Percentiles rank a stretch among this genome's conserved stretches.
phyloP scores from a whole-genome alignment of 2,797 vertebrate genomes.

The Melanotaenia pygmaea region DNA sequence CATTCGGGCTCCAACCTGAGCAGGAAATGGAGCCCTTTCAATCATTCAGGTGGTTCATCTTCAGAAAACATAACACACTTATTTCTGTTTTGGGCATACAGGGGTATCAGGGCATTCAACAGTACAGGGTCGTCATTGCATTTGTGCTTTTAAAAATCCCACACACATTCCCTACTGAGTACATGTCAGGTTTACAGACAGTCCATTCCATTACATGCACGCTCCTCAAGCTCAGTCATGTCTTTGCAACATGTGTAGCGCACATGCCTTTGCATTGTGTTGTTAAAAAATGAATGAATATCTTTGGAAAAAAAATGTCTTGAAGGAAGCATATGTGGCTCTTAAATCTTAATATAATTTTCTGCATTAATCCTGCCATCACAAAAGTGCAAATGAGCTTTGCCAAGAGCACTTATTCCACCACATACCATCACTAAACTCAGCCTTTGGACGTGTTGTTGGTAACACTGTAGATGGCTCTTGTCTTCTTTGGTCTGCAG shows the following conservation, averaged over 20 bases:
- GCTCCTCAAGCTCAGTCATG: neutral
- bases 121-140: neutral
- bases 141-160: too few species aligned
- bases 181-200: too few species aligned
- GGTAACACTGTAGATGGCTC: too few species aligned
- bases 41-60: slow-evolving; percentile 43
- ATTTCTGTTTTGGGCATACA: slow-evolving; percentile 29
- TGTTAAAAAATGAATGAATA: neutral
- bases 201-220: neutral
- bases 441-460: neutral
- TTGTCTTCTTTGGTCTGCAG: neutral
- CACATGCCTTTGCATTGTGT: neutral
- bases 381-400: neutral
- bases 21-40: slow-evolving; percentile 45
- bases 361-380: too few species aligned
- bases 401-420: neutral
- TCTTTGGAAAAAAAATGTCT: neutral
- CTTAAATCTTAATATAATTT: neutral
- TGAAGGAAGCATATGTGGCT: neutral
- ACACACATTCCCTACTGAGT: too few species aligned
- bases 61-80: slow-evolving; percentile 21
- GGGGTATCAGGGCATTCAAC: neutral
- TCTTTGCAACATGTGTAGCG: neutral
- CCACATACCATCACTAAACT: neutral
- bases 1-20: slow-evolving; percentile 33